Conservation (phyloP, 2,888 invertebrate species). For the Choreutis nemorana region DNA sequence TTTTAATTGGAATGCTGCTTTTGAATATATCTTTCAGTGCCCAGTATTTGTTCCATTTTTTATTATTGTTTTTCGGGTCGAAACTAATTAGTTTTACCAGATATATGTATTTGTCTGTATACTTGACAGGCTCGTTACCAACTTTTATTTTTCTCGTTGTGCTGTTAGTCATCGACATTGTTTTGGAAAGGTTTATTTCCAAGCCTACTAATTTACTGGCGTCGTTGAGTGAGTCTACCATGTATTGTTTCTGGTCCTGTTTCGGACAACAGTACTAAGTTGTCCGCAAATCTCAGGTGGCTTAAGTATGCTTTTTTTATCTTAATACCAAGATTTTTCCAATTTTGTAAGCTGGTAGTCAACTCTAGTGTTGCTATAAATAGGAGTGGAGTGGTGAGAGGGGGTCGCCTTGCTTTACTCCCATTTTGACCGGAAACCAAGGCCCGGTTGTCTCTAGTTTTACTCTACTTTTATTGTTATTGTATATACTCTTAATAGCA, state of each 20-base stretch:
- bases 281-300: conserved; percentile 2
- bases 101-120: conserved; percentile 8
- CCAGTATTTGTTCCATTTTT: conserved; percentile 14
- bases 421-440: not conserved
- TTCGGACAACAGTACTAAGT: conserved; percentile 2
- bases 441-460: not conserved
- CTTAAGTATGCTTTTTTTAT: not conserved
- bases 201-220: conserved; percentile 9
- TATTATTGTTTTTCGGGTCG: conserved; percentile 4
- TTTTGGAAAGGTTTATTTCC: conserved; percentile 10
- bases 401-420: conserved; percentile 1
- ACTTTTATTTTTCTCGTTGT: conserved; percentile 6
- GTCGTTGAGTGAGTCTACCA: conserved; percentile 8
- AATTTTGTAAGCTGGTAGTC: conserved; percentile 1
- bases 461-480: conserved; percentile 1
- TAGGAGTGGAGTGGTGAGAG: not conserved
- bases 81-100: conserved; percentile 11
- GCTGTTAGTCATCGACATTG: conserved; percentile 11
- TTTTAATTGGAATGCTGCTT: conserved; percentile 9
- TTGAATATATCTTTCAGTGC: conserved; percentile 12
- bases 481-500: not conserved
- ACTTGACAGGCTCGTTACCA: conserved; percentile 6
- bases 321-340: conserved; percentile 1
- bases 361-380: conserved; percentile 2
- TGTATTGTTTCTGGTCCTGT: conserved; percentile 4